Conservation (phyloP, 2,797 vertebrate genomes). For the Chanos chanos region DNA sequence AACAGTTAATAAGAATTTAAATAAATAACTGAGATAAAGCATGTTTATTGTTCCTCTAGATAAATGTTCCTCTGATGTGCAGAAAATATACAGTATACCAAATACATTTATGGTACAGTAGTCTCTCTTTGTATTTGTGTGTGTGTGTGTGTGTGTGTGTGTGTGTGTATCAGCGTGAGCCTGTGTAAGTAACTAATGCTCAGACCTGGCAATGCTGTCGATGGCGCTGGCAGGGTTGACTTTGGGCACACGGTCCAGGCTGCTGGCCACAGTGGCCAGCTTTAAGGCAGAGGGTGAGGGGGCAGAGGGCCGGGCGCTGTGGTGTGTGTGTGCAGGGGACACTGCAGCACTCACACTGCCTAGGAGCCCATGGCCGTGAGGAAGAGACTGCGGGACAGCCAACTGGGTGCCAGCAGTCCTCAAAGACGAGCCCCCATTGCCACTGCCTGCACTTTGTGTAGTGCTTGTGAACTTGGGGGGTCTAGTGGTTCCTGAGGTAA, state of each 20-base stretch:
- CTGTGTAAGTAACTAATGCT: too few species aligned
- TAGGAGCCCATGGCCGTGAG: slow-evolving; percentile 78
- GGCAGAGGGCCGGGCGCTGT: slow-evolving; percentile 81
- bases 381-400: slow-evolving; percentile 78
- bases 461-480: slow-evolving; percentile 80
- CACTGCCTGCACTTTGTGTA: slow-evolving; percentile 58
- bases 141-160: too few species aligned
- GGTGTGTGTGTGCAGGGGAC: slow-evolving; percentile 83
- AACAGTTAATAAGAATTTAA: too few species aligned
- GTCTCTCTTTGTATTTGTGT: too few species aligned
- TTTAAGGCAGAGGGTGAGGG: slow-evolving; percentile 91
- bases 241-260: slow-evolving; percentile 87
- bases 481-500: slow-evolving; percentile 77
- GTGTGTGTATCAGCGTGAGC: too few species aligned
- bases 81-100: too few species aligned
- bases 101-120: too few species aligned
- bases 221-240: slow-evolving; percentile 85
- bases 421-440: slow-evolving; percentile 9
- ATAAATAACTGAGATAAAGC: too few species aligned
- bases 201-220: slow-evolving; percentile 83
- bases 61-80: too few species aligned
- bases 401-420: slow-evolving; percentile 75
- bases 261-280: slow-evolving; percentile 86
- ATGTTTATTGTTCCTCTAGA: too few species aligned
- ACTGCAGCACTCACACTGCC: slow-evolving; percentile 83